Evolutionary conservation across 1,140 invertebrate genomes (phyloP).

Genomic region (Bombus sylvicola): DNA sequence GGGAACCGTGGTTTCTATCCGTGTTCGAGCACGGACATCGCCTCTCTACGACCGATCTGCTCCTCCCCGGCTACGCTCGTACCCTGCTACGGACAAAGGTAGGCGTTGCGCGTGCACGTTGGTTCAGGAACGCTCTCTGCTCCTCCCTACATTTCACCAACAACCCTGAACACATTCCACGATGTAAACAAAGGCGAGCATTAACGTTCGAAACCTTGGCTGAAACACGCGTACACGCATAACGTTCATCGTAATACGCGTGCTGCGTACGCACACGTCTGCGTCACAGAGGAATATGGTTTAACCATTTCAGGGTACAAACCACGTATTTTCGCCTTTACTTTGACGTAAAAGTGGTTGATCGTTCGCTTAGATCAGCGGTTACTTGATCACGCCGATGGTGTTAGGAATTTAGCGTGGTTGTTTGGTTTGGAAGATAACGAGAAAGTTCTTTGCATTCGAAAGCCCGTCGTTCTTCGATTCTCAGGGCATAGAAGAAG

Average conservation of each 20-base stretch:
- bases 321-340: not conserved
- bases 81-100: slow-evolving; percentile 11
- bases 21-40: not conserved
- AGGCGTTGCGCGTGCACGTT: slow-evolving; percentile 25
- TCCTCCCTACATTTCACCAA: slow-evolving; percentile 12
- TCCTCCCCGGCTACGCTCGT: slow-evolving; percentile 10
- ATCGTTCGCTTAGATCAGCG: not conserved
- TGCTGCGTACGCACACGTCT: too few relatives aligned
- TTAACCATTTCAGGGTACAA: too few relatives aligned
- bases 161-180: not conserved
- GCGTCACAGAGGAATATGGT: too few relatives aligned
- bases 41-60: slow-evolving; percentile 9
- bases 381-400: not conserved
- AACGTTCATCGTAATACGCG: too few relatives aligned
- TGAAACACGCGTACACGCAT: too few relatives aligned
- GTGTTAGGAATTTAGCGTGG: not conserved
- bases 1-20: slow-evolving; percentile 11
- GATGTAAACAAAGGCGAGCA: not conserved
- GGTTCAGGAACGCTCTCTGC: not conserved
- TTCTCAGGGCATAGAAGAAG: not conserved
- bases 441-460: not conserved
- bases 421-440: not conserved
- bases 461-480: not conserved
- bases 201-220: not conserved
- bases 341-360: not conserved